Percentiles rank a stretch among this genome's conserved stretches.
These are phyloP conservation scores for Morone saxatilis DNA, from an alignment of 2,113 vertebrate genomes.

Conservation along the genomic window DNA sequence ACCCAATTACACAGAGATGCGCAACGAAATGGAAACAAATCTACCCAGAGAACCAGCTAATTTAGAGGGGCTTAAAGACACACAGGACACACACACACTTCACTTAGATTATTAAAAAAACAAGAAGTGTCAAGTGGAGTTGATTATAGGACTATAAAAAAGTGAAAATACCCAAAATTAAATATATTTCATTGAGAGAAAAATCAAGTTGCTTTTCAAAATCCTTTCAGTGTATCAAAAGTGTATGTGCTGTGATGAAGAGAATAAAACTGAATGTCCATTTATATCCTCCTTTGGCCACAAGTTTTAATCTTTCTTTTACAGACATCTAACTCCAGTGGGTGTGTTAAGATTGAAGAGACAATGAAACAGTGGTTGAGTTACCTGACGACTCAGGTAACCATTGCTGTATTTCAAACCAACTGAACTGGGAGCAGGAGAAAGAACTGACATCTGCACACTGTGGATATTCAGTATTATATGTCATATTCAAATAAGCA, in stretches of 20 bases:
- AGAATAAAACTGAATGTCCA: not conserved
- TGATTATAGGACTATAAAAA: slow-evolving; percentile 11
- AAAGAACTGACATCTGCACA: not conserved
- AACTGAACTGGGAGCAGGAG: not conserved
- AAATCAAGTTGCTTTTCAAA: not conserved
- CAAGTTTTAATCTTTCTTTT: not conserved
- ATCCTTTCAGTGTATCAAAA: not conserved
- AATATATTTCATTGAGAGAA: slow-evolving; percentile 1
- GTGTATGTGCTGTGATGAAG: not conserved
- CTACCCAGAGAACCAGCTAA: slow-evolving; percentile 79
- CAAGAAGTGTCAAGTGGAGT: not conserved
- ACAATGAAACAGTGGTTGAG: not conserved
- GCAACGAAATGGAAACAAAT: slow-evolving; percentile 83
- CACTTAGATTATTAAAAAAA: slow-evolving; percentile 16
- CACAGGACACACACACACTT: slow-evolving; percentile 25
- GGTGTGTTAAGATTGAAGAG: not conserved
- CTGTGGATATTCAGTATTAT: not conserved
- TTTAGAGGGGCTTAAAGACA: slow-evolving; percentile 76
- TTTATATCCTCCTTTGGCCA: not conserved
- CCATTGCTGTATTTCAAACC: not conserved
- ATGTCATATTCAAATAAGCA: no score
- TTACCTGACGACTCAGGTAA: not conserved
- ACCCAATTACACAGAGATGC: slow-evolving; percentile 84
- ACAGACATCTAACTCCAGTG: not conserved
- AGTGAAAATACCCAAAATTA: not conserved